phyloP scores from a whole-genome alignment of 2,888 invertebrate species.

The Gymnocheta viridis region DNA sequence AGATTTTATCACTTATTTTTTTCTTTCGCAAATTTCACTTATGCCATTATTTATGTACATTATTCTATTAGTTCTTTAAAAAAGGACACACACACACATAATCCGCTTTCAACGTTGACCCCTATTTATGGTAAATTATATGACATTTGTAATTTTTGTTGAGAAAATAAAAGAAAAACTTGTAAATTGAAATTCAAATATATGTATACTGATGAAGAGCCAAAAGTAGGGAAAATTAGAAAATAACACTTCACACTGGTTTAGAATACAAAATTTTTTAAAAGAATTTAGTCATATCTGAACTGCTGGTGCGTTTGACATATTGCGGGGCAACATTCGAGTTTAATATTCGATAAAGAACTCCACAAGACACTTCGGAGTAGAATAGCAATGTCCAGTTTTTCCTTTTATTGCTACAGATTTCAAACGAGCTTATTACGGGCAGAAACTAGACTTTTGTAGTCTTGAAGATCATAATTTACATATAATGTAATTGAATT shows the following conservation, averaged over 20 bases:
- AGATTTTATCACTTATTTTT: conserved; percentile 33
- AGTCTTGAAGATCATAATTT: too few species aligned
- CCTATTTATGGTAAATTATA: not conserved
- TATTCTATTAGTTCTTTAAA: conserved; percentile 11
- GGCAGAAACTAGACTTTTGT: too few species aligned
- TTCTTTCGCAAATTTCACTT: conserved; percentile 24
- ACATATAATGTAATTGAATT: too few species aligned
- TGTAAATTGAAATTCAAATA: conserved; percentile 6
- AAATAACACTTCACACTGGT: not conserved
- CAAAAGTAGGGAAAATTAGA: not conserved
- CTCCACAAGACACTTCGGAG: too few species aligned
- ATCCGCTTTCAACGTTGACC: conserved; percentile 34
- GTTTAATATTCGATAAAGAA: too few species aligned
- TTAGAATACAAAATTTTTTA: not conserved
- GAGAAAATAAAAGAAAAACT: not conserved
- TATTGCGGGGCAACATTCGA: too few species aligned
- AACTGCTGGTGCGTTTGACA: too few species aligned
- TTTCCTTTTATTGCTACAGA: too few species aligned
- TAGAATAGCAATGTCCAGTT: too few species aligned
- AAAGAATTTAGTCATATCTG: not conserved
- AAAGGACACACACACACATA: not conserved
- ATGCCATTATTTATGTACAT: conserved; percentile 17
- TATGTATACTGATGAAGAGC: not conserved
- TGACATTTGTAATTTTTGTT: conserved; percentile 5
- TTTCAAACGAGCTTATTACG: too few species aligned